A percentile compares a stretch with the other conserved stretches of the same genome.
Evolutionary conservation across 2,888 invertebrate species (phyloP).

Genomic region (Acleris cristana): DNA sequence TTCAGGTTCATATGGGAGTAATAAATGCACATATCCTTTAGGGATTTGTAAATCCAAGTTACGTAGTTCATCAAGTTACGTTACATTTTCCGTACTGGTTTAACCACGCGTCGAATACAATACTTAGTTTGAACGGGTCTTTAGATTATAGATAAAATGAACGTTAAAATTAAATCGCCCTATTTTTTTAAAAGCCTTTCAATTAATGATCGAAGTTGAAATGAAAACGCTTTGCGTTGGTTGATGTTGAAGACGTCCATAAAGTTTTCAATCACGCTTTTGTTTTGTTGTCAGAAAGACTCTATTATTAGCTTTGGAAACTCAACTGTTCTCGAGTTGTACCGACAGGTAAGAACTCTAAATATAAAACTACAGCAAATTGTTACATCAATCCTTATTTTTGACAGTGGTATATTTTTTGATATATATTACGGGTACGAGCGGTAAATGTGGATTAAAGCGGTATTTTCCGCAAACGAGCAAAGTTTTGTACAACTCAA

Average conservation of each 20-base stretch:
- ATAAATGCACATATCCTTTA: too few species aligned
- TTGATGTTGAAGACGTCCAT: conserved; percentile 33
- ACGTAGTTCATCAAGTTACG: too few species aligned
- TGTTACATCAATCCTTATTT: too few species aligned
- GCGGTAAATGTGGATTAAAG: conserved; percentile 18
- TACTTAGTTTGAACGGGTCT: too few species aligned
- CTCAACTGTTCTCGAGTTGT: conserved; percentile 37
- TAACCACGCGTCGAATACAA: too few species aligned
- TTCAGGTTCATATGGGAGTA: too few species aligned
- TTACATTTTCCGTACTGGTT: too few species aligned
- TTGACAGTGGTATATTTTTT: too few species aligned
- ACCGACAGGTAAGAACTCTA: conserved; percentile 1
- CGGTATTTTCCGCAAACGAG: conserved; percentile 23
- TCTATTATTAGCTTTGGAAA: conserved; percentile 42
- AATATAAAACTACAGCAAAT: too few species aligned
- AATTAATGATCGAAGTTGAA: conserved; percentile 26
- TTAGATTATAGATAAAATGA: too few species aligned
- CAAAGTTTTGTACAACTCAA: conserved; percentile 22
- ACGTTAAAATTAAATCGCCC: too few species aligned
- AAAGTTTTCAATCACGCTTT: conserved; percentile 40
- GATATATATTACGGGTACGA: conserved; percentile 14
- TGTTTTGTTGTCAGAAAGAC: conserved; percentile 41
- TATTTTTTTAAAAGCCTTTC: conserved; percentile 2
- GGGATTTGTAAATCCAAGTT: too few species aligned
- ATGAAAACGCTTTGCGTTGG: conserved; percentile 28